Base-by-base conservation (phyloP, 2,797 vertebrate species). In the Falco columbarius region DNA sequence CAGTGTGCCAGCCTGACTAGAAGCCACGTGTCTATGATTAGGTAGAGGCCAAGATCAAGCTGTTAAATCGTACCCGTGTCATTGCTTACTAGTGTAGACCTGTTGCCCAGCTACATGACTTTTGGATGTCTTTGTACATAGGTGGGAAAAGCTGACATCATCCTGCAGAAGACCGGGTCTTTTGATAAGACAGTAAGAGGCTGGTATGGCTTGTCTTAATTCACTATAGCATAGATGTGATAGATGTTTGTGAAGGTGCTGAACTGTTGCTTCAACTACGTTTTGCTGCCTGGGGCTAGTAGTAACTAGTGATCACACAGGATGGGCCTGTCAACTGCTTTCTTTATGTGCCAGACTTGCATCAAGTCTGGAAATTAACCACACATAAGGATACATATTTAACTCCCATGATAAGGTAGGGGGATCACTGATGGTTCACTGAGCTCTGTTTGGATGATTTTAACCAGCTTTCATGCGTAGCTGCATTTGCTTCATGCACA, bases 351-450 rank as follows among this genome's bases (percentile, higher is more conserved):
- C 14, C 34, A 88, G 21, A 24, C 55, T 95, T 72, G 27, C 32
- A 52, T 21, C 5, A n/a, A n/a, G 10, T 66, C 70, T 66, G 70
- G 27, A 77, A 86, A 42, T 4, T 21, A 11, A 44, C 22, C 11
- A 22, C 3, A 2, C 0, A 0, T 63, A 21, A 32, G 5, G 49
- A 32, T n/a, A 6, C 17, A 79, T 14, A 27, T 30, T 71, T 44
- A 84, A n/a, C 30, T 89, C 18, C 14, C 54, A 55, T 30, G 27
- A 3, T 44, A 32, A 81, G 32, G 13, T 44, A 24, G 24, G 4
- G 26, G 23, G 11, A 12, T 91, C 52, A 11, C 17, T 36, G n/a
- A 7, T 52, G 17, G 17, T 32, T 88, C 32, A 9, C 27, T 24
- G 44, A 30, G 44, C 17, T 74, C 47, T n/a, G 14, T 85, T 67